These are phyloP conservation scores for Drosophila differens DNA, from an alignment of 2,888 invertebrate species.

Conservation along the genomic window DNA sequence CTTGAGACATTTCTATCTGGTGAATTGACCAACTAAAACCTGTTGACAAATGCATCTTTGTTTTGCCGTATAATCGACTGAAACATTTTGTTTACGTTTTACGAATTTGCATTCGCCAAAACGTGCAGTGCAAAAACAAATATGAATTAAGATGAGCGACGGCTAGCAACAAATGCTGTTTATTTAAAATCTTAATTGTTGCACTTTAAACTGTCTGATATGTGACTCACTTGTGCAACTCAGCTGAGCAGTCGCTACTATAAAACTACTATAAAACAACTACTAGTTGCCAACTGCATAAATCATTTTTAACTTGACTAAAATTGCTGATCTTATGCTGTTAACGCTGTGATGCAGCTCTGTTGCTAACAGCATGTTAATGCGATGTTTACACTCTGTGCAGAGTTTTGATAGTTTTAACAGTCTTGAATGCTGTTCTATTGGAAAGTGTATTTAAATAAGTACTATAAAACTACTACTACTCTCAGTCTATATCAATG, in stretches of 20 bases:
- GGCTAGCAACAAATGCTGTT: not conserved
- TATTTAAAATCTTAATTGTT: not conserved
- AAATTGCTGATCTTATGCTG: too few relatives aligned
- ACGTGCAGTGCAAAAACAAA: not conserved
- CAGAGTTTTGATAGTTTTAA: too few relatives aligned
- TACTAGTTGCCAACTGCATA: too few relatives aligned
- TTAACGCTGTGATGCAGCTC: too few relatives aligned
- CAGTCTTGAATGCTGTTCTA: too few relatives aligned
- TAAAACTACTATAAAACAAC: not conserved
- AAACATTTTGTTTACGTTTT: slow-evolving; percentile 23
- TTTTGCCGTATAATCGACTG: slow-evolving; percentile 19
- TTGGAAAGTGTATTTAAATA: too few relatives aligned
- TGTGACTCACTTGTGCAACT: not conserved
- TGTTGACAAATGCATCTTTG: slow-evolving; percentile 20
- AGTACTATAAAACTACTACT: not conserved
- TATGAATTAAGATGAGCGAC: not conserved
- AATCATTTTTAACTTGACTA: too few relatives aligned
- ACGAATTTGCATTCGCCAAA: not conserved
- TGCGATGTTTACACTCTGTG: too few relatives aligned
- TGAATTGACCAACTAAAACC: slow-evolving; percentile 6
- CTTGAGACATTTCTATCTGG: slow-evolving; percentile 1
- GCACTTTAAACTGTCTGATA: not conserved
- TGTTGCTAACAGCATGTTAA: too few relatives aligned
- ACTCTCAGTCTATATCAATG: too few relatives aligned
- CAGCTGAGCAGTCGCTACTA: not conserved